Evolutionary conservation across 1,140 invertebrate species (phyloP).

Genomic region (Leptoteleia sp.): DNA sequence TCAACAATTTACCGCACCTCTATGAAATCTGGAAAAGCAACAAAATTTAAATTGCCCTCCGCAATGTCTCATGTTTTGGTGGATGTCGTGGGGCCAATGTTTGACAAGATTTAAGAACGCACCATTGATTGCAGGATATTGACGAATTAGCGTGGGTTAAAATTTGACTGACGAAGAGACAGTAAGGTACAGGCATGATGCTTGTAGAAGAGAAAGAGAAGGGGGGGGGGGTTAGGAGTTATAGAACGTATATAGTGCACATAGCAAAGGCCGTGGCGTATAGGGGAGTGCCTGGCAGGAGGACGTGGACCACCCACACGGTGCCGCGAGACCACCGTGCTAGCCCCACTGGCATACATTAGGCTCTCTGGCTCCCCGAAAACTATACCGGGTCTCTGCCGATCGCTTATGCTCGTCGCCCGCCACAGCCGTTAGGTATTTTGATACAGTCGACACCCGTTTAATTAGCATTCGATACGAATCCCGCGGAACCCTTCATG

Average conservation of each 20-base stretch:
- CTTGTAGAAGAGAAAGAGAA: constrained; percentile 36
- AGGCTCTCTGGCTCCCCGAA: constrained; percentile 76
- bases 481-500: constrained; percentile 69
- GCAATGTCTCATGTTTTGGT: too few relatives aligned
- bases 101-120: too few relatives aligned
- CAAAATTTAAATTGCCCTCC: too few relatives aligned
- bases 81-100: too few relatives aligned
- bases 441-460: constrained; percentile 79
- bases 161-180: constrained; percentile 36
- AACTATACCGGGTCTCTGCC: constrained; percentile 66
- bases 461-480: constrained; percentile 80
- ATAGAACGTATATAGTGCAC: constrained; percentile 66
- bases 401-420: constrained; percentile 63
- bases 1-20: too few relatives aligned
- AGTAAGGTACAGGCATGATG: constrained; percentile 19
- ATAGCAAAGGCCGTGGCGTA: constrained; percentile 56
- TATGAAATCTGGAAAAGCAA: too few relatives aligned
- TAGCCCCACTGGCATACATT: constrained; percentile 81
- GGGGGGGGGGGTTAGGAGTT: too few relatives aligned
- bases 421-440: constrained; percentile 77
- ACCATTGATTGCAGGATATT: constrained; percentile 5
- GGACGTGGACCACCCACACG: constrained; percentile 81
- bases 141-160: constrained; percentile 54
- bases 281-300: constrained; percentile 77
- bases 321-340: constrained; percentile 80